Evolutionary conservation across 2,797 vertebrate genomes (phyloP), one percentile per base, ranked within the genome.

Genomic region (Rhyacichthys aspro): DNA sequence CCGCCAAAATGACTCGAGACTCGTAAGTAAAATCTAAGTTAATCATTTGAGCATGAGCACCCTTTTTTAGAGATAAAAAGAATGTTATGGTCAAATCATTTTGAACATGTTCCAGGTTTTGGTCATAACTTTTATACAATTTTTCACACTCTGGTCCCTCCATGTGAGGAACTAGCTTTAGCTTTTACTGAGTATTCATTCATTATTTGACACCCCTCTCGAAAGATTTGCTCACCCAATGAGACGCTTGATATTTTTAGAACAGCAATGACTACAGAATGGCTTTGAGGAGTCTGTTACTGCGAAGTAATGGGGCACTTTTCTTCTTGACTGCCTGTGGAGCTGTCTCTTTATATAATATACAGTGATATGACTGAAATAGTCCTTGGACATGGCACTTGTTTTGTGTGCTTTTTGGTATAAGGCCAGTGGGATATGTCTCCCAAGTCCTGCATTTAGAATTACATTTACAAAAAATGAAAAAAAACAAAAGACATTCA

Each of bases 1-100:
- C 64, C 48, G 52, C 69, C 70, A 59, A 56, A 76, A 90, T 90
- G 89, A 90, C 89, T 56, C 79, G 80, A 43, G 87, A 85, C 79
- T 87, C 79, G 86, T 89, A 86, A 90, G 88, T 90, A n/a, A n/a
- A n/a, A n/a, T n/a, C n/a, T n/a, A n/a, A n/a, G n/a, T n/a, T n/a
- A n/a, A n/a, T n/a, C n/a, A n/a, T n/a, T n/a, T n/a, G n/a, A n/a
- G n/a, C n/a, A n/a, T n/a, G n/a, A n/a, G n/a, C n/a, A n/a, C n/a
- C n/a, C n/a, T n/a, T n/a, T n/a, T n/a, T n/a, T n/a, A n/a, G n/a
- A n/a, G n/a, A n/a, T n/a, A n/a, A n/a, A n/a, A n/a, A n/a, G n/a
- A n/a, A n/a, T n/a, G n/a, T n/a, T n/a, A n/a, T n/a, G n/a, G n/a
- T n/a, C n/a, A n/a, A n/a, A n/a, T n/a, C n/a, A n/a, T n/a, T n/a